These are phyloP conservation scores for Nasonia giraulti DNA, from an alignment of 1,140 invertebrate genomes.

Conservation along the genomic window DNA sequence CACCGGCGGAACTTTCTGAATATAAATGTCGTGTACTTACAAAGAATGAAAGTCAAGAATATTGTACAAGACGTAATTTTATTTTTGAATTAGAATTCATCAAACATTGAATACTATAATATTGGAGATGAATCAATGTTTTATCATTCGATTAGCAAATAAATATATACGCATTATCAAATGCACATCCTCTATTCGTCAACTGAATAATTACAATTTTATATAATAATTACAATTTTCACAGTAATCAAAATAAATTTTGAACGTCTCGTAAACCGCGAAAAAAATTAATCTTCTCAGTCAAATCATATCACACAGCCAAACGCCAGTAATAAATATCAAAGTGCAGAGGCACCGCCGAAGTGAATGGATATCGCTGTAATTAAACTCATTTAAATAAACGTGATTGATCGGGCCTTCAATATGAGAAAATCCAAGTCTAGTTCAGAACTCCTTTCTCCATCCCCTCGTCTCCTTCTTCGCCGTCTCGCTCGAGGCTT, in stretches of 20 bases:
- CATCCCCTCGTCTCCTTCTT: neutral
- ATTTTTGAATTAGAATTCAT: neutral
- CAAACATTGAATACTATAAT: neutral
- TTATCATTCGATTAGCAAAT: neutral
- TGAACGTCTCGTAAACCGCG: too few species aligned
- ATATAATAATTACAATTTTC: too few species aligned
- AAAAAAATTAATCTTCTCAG: neutral
- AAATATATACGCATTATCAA: neutral
- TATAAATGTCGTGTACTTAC: neutral
- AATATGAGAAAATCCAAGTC: neutral
- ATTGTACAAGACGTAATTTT: neutral
- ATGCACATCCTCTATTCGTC: too few species aligned
- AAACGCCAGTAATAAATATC: neutral
- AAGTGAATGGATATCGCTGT: constrained; percentile 26
- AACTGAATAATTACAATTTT: neutral
- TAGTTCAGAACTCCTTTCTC: neutral
- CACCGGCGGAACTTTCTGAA: neutral
- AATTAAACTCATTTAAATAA: constrained; percentile 34
- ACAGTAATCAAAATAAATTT: neutral
- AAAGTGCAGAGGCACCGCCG: neutral
- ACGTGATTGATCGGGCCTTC: constrained; percentile 4
- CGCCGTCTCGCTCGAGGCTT: constrained; percentile 1
- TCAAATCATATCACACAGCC: neutral
- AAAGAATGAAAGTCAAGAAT: neutral
- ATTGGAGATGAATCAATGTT: neutral